Evolutionary conservation across 2,888 invertebrate species (phyloP), one percentile per base, ranked within the genome.

Genomic region (Cataglyphis livida): DNA sequence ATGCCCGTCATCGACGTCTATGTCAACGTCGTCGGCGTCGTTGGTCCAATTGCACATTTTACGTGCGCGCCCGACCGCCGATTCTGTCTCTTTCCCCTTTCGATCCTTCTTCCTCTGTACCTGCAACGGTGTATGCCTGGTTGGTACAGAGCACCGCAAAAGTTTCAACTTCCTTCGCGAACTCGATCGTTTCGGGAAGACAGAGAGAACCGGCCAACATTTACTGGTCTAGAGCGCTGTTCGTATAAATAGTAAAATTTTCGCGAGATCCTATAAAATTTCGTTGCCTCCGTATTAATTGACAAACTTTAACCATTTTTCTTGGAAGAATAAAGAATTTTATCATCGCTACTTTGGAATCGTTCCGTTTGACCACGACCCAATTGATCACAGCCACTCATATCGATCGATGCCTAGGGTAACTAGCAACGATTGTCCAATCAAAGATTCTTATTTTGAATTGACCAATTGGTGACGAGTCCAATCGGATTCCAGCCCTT

Each of bases 21-120:
- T 12, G 41, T 12, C 12, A 74, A 3, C 65, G 54, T 28, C 75
- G 59, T 62, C 57, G 68, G 51, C 76, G 44, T 59, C 70, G 85
- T 70, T 74, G 75, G 79, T 81, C 82, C 83, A 79, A 79, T 86
- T 85, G 75, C 82, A 81, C 84, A 83, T 81, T 84, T 84, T 76
- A 61, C 71, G 62, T 61, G 61, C 68, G 66, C 73, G 70, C 65
- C 25, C 62, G 51, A 70, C 54, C 64, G 18, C 54, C 75, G 81
- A 57, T 79, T 70, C 71, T n/a, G 18, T 35, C 44, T 71, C 71
- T 35, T 51, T 73, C 62, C 48, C 51, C 51, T 76, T 7, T 44
- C 64, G 10, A 66, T 38, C 64, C 57, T 59, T 82, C 59, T 66
- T 68, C 64, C 84, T 66, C 76, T 78, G 28, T 70, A 81, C 73